Base-by-base conservation (phyloP, 2,113 vertebrate genomes). In the Semicossyphus pulcher region DNA sequence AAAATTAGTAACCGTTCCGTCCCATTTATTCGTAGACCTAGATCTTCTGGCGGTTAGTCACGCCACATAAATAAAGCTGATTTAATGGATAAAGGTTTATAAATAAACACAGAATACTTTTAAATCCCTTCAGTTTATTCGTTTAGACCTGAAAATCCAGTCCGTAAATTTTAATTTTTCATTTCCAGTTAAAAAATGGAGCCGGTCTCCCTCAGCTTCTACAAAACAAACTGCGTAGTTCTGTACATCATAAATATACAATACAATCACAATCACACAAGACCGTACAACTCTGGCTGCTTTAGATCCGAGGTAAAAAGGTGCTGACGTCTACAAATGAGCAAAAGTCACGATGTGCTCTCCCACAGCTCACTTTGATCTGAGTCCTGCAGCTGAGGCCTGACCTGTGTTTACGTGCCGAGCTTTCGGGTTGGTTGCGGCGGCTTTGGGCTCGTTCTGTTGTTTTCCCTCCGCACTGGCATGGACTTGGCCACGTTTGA, bases 401-500 rank as follows among this genome's bases (percentile, higher is more conserved):
- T 34, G 61, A 74, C 42, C 25, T 18, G 3, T 81, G 81, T 81
- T 86, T 82, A 31, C 11, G 31, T 59, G 39, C 20, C 3, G 48
- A 45, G 62, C 37, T 78, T 79, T 75, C 59, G 64, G 81, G 34
- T 78, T 52, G 78, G 72, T 76, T 79, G 80, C 48, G 83, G 80
- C 54, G 75, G 87, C 60, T 91, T 88, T 60, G 78, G 76, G 74
- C 70, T 69, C 18, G 20, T 47, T 73, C 71, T 84, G 72, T 86
- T 93, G 91, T 91, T 93, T 89, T 87, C 54, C 60, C 26, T 51
- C 56, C 56, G 52, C 86, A 80, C 78, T 88, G 73, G 75, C 84
- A 84, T 76, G 67, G 81, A 76, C 72, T 70, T 56, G 53, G 65
- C 76, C 75, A 73, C 60, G 83, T 90, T 92, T 94, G 93, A 94